Conservation (phyloP, 1,140 invertebrate genomes). For the Pogonomyrmex californicus region DNA sequence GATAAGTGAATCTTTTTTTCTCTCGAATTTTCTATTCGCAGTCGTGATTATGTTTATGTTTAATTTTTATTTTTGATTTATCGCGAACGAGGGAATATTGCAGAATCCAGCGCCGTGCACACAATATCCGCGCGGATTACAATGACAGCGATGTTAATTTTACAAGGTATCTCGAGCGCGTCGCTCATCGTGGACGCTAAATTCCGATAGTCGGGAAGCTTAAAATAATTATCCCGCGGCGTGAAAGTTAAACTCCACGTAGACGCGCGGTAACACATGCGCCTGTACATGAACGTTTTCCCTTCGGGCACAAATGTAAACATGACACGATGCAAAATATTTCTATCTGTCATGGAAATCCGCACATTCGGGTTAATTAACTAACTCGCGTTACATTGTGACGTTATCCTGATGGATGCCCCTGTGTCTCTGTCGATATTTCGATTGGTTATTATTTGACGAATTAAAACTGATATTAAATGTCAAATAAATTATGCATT, state of each 20-base stretch:
- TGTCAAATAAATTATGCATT: not conserved
- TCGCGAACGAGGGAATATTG: not conserved
- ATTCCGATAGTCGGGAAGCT: constrained; percentile 33
- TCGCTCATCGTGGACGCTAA: constrained; percentile 1
- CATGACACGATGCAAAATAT: not conserved
- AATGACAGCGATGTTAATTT: constrained; percentile 30
- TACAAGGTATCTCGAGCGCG: not conserved
- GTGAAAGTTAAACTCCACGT: constrained; percentile 25
- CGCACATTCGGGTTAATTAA: constrained; percentile 30
- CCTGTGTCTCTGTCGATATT: not conserved
- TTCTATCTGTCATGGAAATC: constrained; percentile 17
- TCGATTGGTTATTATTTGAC: not conserved
- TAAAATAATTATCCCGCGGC: constrained; percentile 45
- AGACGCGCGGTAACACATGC: not conserved
- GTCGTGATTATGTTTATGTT: not conserved
- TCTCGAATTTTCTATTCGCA: not conserved
- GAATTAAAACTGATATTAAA: constrained; percentile 1
- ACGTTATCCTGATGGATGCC: not conserved
- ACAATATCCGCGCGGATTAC: not conserved
- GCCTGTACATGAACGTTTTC: not conserved
- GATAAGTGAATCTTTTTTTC: not conserved
- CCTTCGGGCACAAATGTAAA: not conserved
- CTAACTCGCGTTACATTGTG: constrained; percentile 25
- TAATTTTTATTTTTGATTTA: not conserved
- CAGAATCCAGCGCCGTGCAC: not conserved